A percentile compares a stretch with the other conserved stretches of the same genome.
Conservation (phyloP, 2,888 invertebrate species). For the Rotaria socialis region DNA sequence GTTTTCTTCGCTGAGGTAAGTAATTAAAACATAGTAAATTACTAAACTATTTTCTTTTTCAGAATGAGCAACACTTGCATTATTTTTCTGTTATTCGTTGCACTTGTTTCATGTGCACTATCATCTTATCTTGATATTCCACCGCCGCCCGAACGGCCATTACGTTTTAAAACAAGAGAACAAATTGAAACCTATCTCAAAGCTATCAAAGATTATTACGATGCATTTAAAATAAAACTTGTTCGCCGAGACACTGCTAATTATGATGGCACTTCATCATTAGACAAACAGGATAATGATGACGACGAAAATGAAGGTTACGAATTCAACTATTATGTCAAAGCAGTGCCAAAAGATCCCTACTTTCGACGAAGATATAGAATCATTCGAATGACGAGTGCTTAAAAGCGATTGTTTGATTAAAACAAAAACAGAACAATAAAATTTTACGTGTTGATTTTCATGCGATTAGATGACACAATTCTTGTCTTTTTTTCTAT, state of each 20-base stretch:
- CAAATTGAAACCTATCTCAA: slow-evolving; percentile 31
- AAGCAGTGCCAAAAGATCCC: not conserved
- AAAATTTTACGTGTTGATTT: not conserved
- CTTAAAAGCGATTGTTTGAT: not conserved
- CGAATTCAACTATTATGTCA: not conserved
- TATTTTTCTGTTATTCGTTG: not conserved
- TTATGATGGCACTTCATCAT: not conserved
- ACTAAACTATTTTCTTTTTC: not conserved
- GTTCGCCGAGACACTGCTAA: not conserved
- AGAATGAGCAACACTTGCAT: slow-evolving; percentile 33
- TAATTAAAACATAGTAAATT: not conserved
- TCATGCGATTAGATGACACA: not conserved
- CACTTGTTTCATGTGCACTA: slow-evolving; percentile 16
- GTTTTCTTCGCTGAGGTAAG: too few species aligned
- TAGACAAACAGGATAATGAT: not conserved
- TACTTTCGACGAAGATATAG: not conserved
- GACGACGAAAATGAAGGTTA: not conserved
- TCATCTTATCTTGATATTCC: slow-evolving; percentile 35
- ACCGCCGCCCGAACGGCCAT: slow-evolving; percentile 16
- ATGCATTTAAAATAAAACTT: slow-evolving; percentile 35
- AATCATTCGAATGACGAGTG: not conserved
- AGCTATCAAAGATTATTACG: slow-evolving; percentile 35
- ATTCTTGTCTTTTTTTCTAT: not conserved
- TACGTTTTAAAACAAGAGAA: slow-evolving; percentile 30
- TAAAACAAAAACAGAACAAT: not conserved